Evolutionary conservation across 2,797 vertebrate species (phyloP).

Genomic region (Danio aesculapii): DNA sequence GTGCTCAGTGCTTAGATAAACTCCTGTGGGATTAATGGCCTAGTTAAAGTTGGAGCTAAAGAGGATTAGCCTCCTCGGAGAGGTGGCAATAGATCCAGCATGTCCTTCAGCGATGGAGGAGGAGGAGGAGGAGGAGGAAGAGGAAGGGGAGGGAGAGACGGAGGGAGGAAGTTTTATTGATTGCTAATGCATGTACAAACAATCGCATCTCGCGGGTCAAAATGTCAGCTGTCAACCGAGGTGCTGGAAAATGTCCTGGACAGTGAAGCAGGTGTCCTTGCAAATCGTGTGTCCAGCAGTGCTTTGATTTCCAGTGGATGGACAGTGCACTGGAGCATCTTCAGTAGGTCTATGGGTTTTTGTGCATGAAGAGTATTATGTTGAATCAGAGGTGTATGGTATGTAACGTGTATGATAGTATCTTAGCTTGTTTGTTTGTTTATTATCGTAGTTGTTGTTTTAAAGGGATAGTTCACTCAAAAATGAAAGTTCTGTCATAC

Average conservation of each 20-base stretch:
- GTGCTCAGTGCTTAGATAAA: slow-evolving; percentile 85
- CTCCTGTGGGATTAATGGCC: slow-evolving; percentile 85
- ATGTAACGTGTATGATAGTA: no score
- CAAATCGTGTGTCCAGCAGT: background rate
- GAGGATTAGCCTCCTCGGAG: slow-evolving; percentile 85
- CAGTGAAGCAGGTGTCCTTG: slow-evolving; percentile 20
- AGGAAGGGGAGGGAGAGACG: slow-evolving; percentile 61
- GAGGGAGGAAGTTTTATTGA: background rate
- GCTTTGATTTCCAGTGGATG: background rate
- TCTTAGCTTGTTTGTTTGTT: no score
- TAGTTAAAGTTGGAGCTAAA: slow-evolving; percentile 87
- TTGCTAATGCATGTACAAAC: slow-evolving; percentile 14
- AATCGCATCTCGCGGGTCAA: background rate
- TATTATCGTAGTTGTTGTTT: no score
- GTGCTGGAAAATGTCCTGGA: slow-evolving; percentile 19
- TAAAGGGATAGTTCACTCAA: no score
- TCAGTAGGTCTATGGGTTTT: background rate
- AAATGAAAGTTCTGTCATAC: no score
- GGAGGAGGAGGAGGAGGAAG: slow-evolving; percentile 63
- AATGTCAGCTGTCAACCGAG: slow-evolving; percentile 14
- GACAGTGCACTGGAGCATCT: slow-evolving; percentile 7
- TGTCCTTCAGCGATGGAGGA: slow-evolving; percentile 81
- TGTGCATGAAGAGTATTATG: background rate
- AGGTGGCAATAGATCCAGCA: slow-evolving; percentile 80
- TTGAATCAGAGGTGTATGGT: no score